Percentiles rank a stretch among this genome's conserved stretches.
These are phyloP conservation scores for Laticauda colubrina DNA, from an alignment of 2,113 vertebrate genomes.

Conservation along the genomic window DNA sequence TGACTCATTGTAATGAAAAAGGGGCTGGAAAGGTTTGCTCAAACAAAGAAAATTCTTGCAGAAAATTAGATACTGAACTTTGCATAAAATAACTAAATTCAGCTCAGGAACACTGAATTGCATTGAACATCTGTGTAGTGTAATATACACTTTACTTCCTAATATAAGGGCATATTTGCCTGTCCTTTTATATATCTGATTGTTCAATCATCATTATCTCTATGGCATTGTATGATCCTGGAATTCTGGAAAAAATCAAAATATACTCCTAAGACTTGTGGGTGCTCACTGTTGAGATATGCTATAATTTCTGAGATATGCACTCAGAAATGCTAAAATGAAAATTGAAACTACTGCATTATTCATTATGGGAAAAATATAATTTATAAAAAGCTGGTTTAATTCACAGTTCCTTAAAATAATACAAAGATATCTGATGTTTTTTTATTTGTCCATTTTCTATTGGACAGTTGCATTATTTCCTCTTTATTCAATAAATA, in stretches of 20 bases:
- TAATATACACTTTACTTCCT: background rate
- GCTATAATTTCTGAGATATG: slow-evolving; percentile 47
- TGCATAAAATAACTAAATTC: background rate
- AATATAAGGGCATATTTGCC: background rate
- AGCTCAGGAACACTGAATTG: background rate
- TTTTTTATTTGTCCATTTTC: slow-evolving; percentile 1
- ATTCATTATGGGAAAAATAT: slow-evolving; percentile 7
- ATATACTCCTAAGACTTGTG: background rate
- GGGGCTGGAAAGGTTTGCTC: background rate
- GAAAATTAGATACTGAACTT: background rate
- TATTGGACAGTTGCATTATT: slow-evolving; percentile 39
- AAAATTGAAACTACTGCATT: slow-evolving; percentile 54
- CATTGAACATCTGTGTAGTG: background rate
- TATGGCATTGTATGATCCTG: background rate
- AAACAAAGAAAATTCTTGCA: background rate
- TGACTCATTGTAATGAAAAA: background rate
- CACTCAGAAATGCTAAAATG: slow-evolving; percentile 50
- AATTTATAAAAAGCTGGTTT: background rate
- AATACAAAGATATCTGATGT: slow-evolving; percentile 30
- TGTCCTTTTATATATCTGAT: background rate
- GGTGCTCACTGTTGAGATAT: background rate
- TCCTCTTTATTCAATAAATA: slow-evolving; percentile 17
- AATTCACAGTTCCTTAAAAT: slow-evolving; percentile 41
- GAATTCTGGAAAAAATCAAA: slow-evolving; percentile 39
- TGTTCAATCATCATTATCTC: background rate